Evolutionary conservation across 2,113 vertebrate species (phyloP), one percentile per base, ranked within the genome.

Genomic region (Passerina amoena): DNA sequence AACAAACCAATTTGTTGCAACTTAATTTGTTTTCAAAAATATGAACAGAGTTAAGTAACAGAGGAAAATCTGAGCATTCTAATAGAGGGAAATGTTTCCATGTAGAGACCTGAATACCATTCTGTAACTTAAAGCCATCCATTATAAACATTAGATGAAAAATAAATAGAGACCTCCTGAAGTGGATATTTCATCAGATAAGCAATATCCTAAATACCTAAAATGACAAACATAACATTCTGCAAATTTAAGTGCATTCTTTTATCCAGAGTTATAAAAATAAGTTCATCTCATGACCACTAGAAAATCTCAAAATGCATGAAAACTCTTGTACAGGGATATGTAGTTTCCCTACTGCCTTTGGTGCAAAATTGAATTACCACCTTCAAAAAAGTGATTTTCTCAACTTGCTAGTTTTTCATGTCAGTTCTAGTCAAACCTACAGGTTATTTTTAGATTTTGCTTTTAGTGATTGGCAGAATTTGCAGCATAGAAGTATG

Each of bases 21-120:
- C 87, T 96, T 92, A 91, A 96, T 97, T 95, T 95, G 92, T 95
- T 96, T 97, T 97, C 90, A 88, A 91, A 96, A 96, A 97, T 96
- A 91, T 78, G 94, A 96, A 79, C 33, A 27, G 65, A 91, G 77
- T 92, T 76, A 91, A 97, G 88, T 89, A 91, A 91, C 65, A 91
- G 84, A 83, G 77, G 78, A 80, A 77, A 85, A 95, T 54, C 37
- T 59, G 50, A 65, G 68, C 45, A 42, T 63, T 87, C 51, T 93
- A 82, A 79, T 88, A 90, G 5, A 78, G 64, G 50, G 51, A 81
- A 90, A 83, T 81, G 22, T 12, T 88, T 96, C 40, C 28, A 37
- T 69, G 51, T 1, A 16, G 25, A 86, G 71, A 56, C 42, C 56
- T 81, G 35, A 93, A 72, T 75, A 57, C 33, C 18, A 12, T 53